These are phyloP conservation scores for Xerus inauris DNA, from an alignment of 2,113 vertebrate genomes.

Conservation along the genomic window DNA sequence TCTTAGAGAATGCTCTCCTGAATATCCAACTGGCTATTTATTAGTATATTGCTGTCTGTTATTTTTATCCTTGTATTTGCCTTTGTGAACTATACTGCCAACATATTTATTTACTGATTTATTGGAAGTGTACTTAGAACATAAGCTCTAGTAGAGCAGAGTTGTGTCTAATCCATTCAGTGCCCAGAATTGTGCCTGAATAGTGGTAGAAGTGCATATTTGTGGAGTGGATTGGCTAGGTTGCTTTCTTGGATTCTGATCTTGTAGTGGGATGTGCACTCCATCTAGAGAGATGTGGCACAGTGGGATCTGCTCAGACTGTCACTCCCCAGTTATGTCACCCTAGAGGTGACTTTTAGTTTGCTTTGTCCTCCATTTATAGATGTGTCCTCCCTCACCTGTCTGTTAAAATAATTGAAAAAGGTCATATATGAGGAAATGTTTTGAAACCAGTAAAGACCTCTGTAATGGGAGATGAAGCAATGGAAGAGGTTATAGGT, in stretches of 20 bases:
- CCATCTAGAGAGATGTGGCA: not conserved
- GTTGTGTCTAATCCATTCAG: not conserved
- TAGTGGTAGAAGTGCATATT: not conserved
- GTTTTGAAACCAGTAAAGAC: not conserved
- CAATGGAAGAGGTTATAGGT: not conserved
- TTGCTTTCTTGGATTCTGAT: not conserved
- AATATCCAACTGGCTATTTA: not conserved
- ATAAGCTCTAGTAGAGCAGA: not conserved
- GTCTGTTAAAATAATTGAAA: not conserved
- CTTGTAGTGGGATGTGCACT: rapidly evolving
- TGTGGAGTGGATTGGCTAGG: not conserved
- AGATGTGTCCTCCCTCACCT: not conserved
- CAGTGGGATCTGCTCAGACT: not conserved
- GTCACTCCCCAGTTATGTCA: not conserved
- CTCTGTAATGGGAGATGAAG: not conserved
- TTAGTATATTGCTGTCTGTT: not conserved
- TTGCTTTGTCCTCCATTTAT: not conserved
- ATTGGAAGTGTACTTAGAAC: not conserved
- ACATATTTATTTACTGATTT: not conserved
- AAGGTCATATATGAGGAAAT: not conserved
- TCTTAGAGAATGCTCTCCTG: not conserved
- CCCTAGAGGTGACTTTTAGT: not conserved
- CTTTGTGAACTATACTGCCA: not conserved
- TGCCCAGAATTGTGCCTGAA: not conserved
- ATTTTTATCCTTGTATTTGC: not conserved